Evolutionary conservation across 2,888 invertebrate genomes (phyloP).

Genomic region (Reticulitermes lucifugus): DNA sequence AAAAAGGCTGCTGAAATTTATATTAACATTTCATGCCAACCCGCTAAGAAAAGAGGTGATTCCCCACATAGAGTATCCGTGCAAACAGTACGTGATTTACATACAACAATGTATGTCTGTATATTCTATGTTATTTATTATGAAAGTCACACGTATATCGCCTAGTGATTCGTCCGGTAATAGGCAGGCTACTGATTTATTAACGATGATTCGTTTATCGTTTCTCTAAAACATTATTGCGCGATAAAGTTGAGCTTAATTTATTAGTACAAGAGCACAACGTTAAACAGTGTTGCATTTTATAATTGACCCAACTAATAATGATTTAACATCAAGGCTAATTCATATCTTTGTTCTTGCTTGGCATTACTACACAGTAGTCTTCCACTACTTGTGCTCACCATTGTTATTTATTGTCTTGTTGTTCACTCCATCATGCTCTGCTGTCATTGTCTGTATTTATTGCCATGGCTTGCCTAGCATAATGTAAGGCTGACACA

Average conservation of each 20-base stretch:
- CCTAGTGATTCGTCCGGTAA: neutral
- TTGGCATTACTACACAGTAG: too few species aligned
- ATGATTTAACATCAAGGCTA: neutral
- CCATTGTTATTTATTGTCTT: neutral
- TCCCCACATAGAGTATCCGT: too few species aligned
- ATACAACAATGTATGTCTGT: too few species aligned
- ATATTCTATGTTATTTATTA: neutral
- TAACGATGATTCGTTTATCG: neutral
- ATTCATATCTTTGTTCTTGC: neutral
- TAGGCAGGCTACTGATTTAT: neutral
- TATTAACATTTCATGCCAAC: too few species aligned
- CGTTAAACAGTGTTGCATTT: neutral
- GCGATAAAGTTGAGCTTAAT: neutral
- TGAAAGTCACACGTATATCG: neutral
- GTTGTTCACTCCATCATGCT: neutral
- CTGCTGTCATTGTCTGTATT: neutral
- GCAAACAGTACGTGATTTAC: too few species aligned
- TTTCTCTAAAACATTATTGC: neutral
- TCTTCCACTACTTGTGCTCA: neutral
- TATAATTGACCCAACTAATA: constrained; percentile 1
- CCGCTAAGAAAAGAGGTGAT: too few species aligned
- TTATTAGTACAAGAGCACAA: neutral
- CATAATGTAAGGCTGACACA: neutral
- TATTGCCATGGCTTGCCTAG: neutral
- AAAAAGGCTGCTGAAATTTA: too few species aligned